Evolutionary conservation across 2,888 invertebrate genomes (phyloP).

Genomic region (Cecidostiba fungosa): DNA sequence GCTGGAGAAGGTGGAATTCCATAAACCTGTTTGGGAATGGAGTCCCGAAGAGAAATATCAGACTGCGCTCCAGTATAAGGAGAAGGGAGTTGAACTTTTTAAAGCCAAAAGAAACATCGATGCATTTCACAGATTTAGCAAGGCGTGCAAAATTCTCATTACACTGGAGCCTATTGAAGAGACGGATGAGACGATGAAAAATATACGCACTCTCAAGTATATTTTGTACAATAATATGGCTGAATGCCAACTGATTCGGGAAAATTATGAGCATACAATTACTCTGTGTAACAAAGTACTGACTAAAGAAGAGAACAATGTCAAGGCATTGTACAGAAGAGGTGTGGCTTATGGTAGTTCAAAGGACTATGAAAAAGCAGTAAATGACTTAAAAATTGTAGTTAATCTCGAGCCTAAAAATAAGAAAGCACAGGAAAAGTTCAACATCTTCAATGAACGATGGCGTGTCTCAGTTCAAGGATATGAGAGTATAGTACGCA

Average conservation of each 20-base stretch:
- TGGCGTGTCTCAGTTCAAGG: slow-evolving; percentile 84
- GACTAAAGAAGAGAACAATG: slow-evolving; percentile 78
- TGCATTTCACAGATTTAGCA: slow-evolving; percentile 88
- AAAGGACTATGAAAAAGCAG: slow-evolving; percentile 86
- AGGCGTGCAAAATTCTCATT: slow-evolving; percentile 87
- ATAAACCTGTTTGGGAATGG: slow-evolving; percentile 83
- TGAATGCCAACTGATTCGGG: slow-evolving; percentile 87
- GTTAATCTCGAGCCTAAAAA: slow-evolving; percentile 85
- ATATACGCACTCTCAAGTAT: slow-evolving; percentile 83
- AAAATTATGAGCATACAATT: slow-evolving; percentile 86
- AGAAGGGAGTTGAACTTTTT: slow-evolving; percentile 85
- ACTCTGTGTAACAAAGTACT: slow-evolving; percentile 83
- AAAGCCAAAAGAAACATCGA: slow-evolving; percentile 84
- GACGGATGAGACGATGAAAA: slow-evolving; percentile 80
- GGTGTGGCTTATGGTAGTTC: slow-evolving; percentile 81
- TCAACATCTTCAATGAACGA: slow-evolving; percentile 82
- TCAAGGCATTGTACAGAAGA: slow-evolving; percentile 82
- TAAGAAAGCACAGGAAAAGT: slow-evolving; percentile 84
- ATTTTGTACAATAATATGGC: slow-evolving; percentile 91
- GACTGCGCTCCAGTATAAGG: slow-evolving; percentile 82
- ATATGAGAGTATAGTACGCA: slow-evolving; percentile 83
- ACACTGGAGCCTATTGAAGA: slow-evolving; percentile 83
- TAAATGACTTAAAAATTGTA: slow-evolving; percentile 82
- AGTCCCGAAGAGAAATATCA: slow-evolving; percentile 82
- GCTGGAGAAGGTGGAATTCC: slow-evolving; percentile 79